phyloP scores from a whole-genome alignment of 1,140 invertebrate genomes.

The Zaprionus camerounensis region DNA sequence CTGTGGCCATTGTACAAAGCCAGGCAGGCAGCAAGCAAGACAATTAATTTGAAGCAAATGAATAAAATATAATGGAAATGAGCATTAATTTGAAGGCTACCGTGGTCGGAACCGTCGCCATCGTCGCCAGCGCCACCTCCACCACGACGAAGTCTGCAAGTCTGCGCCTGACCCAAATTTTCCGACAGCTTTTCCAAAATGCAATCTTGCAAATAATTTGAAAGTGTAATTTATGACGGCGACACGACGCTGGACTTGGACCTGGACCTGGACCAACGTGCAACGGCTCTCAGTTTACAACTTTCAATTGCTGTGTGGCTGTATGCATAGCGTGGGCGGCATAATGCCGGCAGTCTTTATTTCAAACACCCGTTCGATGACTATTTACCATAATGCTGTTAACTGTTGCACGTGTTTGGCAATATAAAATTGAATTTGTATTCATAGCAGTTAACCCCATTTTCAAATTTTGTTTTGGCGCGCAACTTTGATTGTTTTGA shows the following conservation, averaged over 20 bases:
- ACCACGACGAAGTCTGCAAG: constrained; percentile 10
- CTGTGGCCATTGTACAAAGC: constrained; percentile 50
- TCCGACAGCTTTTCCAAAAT: constrained; percentile 54
- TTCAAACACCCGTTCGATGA: constrained; percentile 15
- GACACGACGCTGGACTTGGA: constrained; percentile 53
- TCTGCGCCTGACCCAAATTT: constrained; percentile 55
- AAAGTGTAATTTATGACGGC: constrained; percentile 68
- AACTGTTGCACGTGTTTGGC: background rate
- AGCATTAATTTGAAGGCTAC: constrained; percentile 56
- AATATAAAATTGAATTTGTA: constrained; percentile 7
- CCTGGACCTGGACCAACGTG: constrained; percentile 29
- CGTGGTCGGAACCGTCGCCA: constrained; percentile 13
- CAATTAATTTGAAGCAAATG: constrained; percentile 61
- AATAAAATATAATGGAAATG: constrained; percentile 65
- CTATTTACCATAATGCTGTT: constrained; percentile 1
- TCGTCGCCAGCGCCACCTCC: constrained; percentile 1
- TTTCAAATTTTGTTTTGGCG: constrained; percentile 14
- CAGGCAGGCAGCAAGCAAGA: constrained; percentile 11
- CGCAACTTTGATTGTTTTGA: background rate
- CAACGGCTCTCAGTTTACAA: constrained; percentile 38
- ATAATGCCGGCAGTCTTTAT: constrained; percentile 15
- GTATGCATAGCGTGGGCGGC: constrained; percentile 32
- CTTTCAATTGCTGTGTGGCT: constrained; percentile 24
- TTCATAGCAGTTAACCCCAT: background rate
- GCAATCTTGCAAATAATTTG: constrained; percentile 63